Evolutionary conservation across 2,888 invertebrate species (phyloP).

Genomic region (Cephus spinipes): DNA sequence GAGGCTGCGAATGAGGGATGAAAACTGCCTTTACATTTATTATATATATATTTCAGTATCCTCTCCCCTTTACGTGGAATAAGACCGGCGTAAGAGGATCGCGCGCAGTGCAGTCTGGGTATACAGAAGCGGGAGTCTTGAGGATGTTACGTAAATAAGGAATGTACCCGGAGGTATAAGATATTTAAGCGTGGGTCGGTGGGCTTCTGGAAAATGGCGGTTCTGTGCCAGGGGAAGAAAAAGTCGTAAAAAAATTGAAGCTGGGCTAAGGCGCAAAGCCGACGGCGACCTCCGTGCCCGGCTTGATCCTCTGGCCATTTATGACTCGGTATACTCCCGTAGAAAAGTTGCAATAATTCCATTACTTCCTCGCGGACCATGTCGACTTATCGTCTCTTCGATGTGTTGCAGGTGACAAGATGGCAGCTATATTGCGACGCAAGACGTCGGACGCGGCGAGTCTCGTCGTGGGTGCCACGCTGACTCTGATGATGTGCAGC

Average conservation of each 20-base stretch:
- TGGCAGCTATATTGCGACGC: conserved; percentile 88
- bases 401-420: conserved; percentile 82
- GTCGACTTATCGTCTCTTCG: conserved; percentile 9
- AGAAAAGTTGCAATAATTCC: not conserved
- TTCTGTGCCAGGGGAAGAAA: not conserved
- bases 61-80: not conserved
- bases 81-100: not conserved
- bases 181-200: not conserved
- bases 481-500: not conserved
- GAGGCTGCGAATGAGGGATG: not conserved
- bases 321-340: not conserved
- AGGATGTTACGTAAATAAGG: not conserved
- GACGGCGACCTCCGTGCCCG: not conserved
- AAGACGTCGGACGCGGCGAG: conserved; percentile 69
- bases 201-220: not conserved
- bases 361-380: not conserved
- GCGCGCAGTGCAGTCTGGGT: not conserved
- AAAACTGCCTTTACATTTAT: not conserved
- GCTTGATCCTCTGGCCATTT: not conserved
- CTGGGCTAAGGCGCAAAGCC: not conserved
- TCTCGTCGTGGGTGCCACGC: conserved; percentile 49
- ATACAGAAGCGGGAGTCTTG: not conserved
- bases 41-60: too few relatives aligned
- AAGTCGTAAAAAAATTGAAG: not conserved
- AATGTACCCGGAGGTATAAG: not conserved